These are phyloP conservation scores for Callipepla squamata DNA, from an alignment of 2,113 vertebrate species.

Conservation along the genomic window DNA sequence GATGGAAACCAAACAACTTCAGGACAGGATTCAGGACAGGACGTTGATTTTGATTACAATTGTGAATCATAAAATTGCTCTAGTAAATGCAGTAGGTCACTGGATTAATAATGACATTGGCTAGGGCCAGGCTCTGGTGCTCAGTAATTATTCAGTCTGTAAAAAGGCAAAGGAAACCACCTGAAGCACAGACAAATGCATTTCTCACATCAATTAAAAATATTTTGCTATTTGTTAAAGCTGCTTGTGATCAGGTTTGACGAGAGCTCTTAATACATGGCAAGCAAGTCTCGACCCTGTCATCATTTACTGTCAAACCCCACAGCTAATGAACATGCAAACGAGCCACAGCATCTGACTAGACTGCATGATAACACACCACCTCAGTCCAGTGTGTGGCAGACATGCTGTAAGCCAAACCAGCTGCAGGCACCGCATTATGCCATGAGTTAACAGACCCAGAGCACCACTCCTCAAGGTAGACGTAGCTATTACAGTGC, in stretches of 20 bases:
- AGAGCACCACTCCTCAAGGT: neutral
- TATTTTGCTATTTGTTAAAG: neutral
- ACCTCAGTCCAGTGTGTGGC: neutral
- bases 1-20: neutral
- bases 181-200: neutral
- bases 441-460: neutral
- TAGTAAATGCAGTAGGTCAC: neutral
- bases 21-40: neutral
- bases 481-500: neutral
- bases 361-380: neutral
- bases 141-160: neutral
- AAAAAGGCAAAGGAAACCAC: neutral
- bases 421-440: neutral
- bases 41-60: neutral
- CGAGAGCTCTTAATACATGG: neutral
- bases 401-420: neutral
- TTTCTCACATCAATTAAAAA: neutral
- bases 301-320: neutral
- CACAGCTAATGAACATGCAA: neutral
- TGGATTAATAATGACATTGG: neutral
- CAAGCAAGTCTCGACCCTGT: neutral
- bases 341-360: neutral
- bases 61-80: neutral
- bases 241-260: neutral
- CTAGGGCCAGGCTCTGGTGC: neutral